phyloP scores from a whole-genome alignment of 2,797 vertebrate genomes.

The Oreochromis grahami region DNA sequence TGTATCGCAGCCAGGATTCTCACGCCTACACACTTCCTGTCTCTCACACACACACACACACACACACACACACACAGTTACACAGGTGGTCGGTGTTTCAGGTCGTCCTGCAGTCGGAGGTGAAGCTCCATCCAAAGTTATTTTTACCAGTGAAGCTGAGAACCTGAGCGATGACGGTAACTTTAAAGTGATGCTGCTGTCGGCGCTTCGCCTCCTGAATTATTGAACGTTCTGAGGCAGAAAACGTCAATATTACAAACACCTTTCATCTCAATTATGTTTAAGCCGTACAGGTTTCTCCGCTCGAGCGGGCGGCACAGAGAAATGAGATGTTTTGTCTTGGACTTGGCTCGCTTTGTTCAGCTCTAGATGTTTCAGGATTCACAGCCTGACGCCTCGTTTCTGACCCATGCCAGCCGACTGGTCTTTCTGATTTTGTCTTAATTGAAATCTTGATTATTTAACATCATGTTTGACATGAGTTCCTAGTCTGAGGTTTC shows the following conservation, averaged over 20 bases:
- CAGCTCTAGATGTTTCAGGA: too few relatives aligned
- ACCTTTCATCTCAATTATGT: not conserved
- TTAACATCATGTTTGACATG: not conserved
- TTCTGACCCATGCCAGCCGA: not conserved
- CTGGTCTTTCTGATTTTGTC: not conserved
- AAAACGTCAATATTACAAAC: not conserved
- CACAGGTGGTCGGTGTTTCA: not conserved
- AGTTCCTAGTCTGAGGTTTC: not conserved
- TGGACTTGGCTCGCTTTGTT: not conserved
- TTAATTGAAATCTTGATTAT: not conserved
- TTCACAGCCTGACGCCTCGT: not conserved
- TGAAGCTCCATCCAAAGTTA: not conserved
- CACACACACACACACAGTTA: not conserved
- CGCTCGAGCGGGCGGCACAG: accelerated
- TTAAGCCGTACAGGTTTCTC: not conserved
- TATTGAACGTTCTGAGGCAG: not conserved
- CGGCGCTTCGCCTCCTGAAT: not conserved
- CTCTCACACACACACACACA: not conserved
- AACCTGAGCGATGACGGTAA: not conserved
- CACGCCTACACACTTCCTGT: constrained; percentile 40
- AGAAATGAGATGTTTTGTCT: accelerated
- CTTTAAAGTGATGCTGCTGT: not conserved
- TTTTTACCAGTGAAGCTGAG: not conserved
- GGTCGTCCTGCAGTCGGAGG: not conserved
- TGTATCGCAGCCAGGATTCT: constrained; percentile 29